Conservation (phyloP, 2,888 invertebrate genomes). For the Catotricha subobsoleta region DNA sequence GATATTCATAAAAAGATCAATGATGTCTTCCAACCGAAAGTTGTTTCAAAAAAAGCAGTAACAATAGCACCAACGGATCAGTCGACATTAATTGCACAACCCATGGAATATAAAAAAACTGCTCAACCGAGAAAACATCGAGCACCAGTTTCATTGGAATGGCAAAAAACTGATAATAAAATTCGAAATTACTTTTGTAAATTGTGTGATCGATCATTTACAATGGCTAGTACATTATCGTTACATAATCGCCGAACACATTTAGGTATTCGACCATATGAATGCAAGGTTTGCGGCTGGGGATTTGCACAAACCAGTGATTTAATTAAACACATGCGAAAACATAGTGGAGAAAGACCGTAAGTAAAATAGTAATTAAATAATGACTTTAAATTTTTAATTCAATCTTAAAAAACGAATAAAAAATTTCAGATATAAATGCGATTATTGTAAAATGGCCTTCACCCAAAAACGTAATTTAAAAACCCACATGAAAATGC, state of each 20-base stretch:
- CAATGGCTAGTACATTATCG: constrained; percentile 6
- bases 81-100: background rate
- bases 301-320: constrained; percentile 9
- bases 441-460: constrained; percentile 3
- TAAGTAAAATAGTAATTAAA: no score
- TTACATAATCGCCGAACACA: constrained; percentile 8
- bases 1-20: background rate
- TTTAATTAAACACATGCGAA: constrained; percentile 6
- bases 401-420: no score
- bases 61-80: background rate
- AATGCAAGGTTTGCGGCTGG: constrained; percentile 4
- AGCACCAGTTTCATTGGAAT: constrained; percentile 6
- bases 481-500: constrained; percentile 8
- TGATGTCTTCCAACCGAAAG: no score
- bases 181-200: constrained; percentile 7
- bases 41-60: no score
- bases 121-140: background rate
- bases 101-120: no score
- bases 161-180: constrained; percentile 8
- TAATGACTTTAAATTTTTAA: no score
- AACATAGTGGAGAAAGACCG: constrained; percentile 5
- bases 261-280: constrained; percentile 7
- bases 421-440: no score
- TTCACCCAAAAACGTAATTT: constrained; percentile 7
- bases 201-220: constrained; percentile 8